These are phyloP conservation scores for Euborellia annulipes DNA, from an alignment of 1,140 invertebrate genomes.

Conservation along the genomic window DNA sequence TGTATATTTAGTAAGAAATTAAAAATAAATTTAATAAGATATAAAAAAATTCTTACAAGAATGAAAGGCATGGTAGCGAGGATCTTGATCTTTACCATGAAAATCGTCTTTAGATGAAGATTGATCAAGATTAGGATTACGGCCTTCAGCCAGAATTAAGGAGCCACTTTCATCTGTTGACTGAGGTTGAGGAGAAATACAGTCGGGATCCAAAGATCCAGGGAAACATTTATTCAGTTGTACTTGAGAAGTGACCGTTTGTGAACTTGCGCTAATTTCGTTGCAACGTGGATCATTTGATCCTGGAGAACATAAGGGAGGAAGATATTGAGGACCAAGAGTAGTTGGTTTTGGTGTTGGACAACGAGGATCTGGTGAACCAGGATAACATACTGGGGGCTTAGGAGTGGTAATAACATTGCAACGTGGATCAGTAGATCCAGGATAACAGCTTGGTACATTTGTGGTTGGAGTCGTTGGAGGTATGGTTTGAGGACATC, in stretches of 20 bases:
- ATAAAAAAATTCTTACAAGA: conserved; percentile 21
- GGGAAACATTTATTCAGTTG: conserved; percentile 6
- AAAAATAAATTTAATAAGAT: no score
- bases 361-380: conserved; percentile 16
- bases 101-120: conserved; percentile 12
- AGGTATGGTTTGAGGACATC: conserved; percentile 19
- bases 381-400: conserved; percentile 17
- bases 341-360: conserved; percentile 6
- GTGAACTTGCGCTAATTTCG: conserved; percentile 7
- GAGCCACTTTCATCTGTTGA: neutral
- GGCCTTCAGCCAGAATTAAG: conserved; percentile 18
- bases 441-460: conserved; percentile 13
- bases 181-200: neutral
- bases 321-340: neutral
- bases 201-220: conserved; percentile 7
- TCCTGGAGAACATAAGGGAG: conserved; percentile 4
- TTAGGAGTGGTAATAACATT: conserved; percentile 2
- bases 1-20: no score
- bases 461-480: conserved; percentile 5
- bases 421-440: conserved; percentile 18
- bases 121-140: conserved; percentile 27
- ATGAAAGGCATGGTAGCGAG: conserved; percentile 24
- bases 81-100: conserved; percentile 20
- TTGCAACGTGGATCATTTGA: conserved; percentile 15
- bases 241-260: neutral